phyloP scores from a whole-genome alignment of 1,140 invertebrate genomes.

The Stegodyphus dumicola region DNA sequence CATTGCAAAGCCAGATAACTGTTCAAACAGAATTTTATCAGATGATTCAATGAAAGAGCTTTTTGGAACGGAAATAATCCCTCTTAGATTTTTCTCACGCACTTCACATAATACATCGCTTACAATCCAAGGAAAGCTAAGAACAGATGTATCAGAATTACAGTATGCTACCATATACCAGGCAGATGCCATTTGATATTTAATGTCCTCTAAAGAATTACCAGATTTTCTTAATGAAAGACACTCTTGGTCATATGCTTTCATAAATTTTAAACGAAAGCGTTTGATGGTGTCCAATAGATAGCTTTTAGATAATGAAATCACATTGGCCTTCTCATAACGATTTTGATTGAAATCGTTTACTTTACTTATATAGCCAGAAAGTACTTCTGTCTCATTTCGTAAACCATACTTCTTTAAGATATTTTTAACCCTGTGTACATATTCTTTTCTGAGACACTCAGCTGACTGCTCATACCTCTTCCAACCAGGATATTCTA shows the following conservation, averaged over 20 bases:
- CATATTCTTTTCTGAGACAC: conserved; percentile 56
- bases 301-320: conserved; percentile 21
- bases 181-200: conserved; percentile 36
- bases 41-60: conserved; percentile 40
- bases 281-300: conserved; percentile 32
- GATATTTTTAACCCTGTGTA: conserved; percentile 62
- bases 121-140: conserved; percentile 59
- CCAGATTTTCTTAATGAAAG: background rate
- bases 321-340: conserved; percentile 32
- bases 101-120: conserved; percentile 32
- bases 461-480: conserved; percentile 59
- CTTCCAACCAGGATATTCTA: conserved; percentile 61
- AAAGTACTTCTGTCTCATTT: conserved; percentile 64
- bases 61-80: background rate
- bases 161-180: conserved; percentile 59
- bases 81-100: background rate
- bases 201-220: conserved; percentile 1
- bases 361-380: conserved; percentile 49
- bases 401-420: conserved; percentile 64
- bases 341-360: conserved; percentile 37
- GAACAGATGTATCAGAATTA: background rate
- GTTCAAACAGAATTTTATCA: background rate
- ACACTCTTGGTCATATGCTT: conserved; percentile 12
- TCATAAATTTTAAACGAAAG: conserved; percentile 3
- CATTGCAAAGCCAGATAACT: background rate